Evolutionary conservation across 2,888 invertebrate genomes (phyloP).

Genomic region (Cryptops parisi): DNA sequence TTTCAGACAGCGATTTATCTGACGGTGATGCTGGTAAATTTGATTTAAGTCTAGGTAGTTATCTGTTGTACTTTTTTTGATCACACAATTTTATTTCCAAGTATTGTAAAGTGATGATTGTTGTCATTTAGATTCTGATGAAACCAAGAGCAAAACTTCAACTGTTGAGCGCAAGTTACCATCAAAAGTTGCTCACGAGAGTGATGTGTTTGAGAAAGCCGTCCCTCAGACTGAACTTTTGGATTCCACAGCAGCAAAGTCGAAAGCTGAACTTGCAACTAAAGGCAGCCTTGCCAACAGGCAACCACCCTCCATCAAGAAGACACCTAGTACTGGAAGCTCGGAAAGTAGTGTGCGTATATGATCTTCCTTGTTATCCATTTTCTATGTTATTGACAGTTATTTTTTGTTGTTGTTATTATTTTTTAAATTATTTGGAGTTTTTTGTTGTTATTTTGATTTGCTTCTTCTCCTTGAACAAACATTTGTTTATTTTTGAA

Average conservation of each 20-base stretch:
- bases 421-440: no score
- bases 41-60: slow-evolving; percentile 20
- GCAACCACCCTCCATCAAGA: slow-evolving; percentile 31
- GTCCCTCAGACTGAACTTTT: slow-evolving; percentile 75
- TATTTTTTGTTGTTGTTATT: background rate
- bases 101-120: background rate
- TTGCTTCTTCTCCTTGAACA: no score
- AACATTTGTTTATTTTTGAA: no score
- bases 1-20: slow-evolving; percentile 73
- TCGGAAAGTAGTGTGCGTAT: slow-evolving; percentile 17
- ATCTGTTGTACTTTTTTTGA: background rate
- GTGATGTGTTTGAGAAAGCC: slow-evolving; percentile 63
- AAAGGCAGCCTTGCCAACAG: slow-evolving; percentile 54
- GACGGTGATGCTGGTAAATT: slow-evolving; percentile 53
- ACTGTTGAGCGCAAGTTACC: slow-evolving; percentile 50
- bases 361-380: no score
- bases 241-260: slow-evolving; percentile 70
- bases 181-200: slow-evolving; percentile 24
- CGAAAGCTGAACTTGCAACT: slow-evolving; percentile 70
- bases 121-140: slow-evolving; percentile 32
- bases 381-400: background rate
- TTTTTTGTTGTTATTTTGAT: no score
- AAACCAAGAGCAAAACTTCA: slow-evolving; percentile 48
- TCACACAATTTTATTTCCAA: background rate
- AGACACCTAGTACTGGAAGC: slow-evolving; percentile 20